Evolutionary conservation across 2,797 vertebrate genomes (phyloP).

Genomic region (Cirrhinus mrigala): DNA sequence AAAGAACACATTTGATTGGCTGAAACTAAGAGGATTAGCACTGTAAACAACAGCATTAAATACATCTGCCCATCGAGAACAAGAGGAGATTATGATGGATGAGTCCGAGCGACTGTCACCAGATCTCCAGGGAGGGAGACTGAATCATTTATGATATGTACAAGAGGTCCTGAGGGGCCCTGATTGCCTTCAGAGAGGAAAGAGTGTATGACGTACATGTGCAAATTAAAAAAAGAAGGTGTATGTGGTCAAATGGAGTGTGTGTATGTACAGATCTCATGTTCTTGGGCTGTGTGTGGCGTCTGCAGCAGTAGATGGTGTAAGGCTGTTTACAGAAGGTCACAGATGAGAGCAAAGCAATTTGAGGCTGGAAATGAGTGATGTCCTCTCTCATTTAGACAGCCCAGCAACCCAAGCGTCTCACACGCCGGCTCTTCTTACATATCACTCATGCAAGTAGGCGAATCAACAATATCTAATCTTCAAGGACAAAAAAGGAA

Average conservation of each 20-base stretch:
- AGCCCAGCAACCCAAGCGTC: conserved; percentile 63
- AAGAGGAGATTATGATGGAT: conserved; percentile 33
- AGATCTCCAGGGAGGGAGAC: background rate
- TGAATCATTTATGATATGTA: conserved; percentile 19
- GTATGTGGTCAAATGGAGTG: background rate
- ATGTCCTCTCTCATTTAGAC: conserved; percentile 81
- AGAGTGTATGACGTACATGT: background rate
- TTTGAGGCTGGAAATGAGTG: conserved; percentile 83
- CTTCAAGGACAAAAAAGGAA: background rate
- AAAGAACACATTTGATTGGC: background rate
- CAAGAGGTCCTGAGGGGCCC: background rate
- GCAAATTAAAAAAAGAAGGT: conserved; percentile 9
- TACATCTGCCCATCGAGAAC: background rate
- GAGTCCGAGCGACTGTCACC: background rate
- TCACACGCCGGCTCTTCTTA: conserved; percentile 67
- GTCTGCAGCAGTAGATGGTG: conserved; percentile 18
- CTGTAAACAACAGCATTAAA: conserved; percentile 27
- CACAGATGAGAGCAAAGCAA: conserved; percentile 83
- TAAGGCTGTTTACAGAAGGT: conserved; percentile 77
- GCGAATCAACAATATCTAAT: conserved; percentile 53
- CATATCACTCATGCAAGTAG: conserved; percentile 60
- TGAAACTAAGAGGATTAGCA: conserved; percentile 4
- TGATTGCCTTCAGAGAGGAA: background rate
- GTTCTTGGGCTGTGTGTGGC: conserved; percentile 22
- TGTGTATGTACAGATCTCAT: conserved; percentile 29